Conservation (phyloP, 2,797 vertebrate species). For the Alauda arvensis region DNA sequence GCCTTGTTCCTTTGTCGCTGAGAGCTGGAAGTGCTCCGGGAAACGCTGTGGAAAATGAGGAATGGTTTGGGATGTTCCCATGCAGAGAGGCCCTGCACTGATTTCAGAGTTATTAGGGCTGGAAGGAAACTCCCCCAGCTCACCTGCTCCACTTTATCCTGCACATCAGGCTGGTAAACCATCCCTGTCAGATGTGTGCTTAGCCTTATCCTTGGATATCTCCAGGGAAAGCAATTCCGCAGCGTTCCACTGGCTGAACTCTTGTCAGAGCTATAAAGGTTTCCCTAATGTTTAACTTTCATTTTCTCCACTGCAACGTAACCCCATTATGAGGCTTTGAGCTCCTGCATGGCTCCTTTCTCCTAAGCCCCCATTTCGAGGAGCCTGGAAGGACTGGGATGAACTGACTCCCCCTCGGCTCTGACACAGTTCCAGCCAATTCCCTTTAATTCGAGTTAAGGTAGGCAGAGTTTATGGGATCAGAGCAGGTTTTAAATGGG, state of each 20-base stretch:
- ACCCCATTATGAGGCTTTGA: not conserved
- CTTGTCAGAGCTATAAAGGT: conserved; percentile 35
- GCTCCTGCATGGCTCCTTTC: not conserved
- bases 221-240: not conserved
- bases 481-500: not conserved
- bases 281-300: conserved; percentile 47
- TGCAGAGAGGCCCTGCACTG: not conserved
- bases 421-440: not conserved
- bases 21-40: accelerated
- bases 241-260: conserved; percentile 22
- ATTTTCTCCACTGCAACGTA: conserved; percentile 44
- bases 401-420: not conserved
- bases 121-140: not conserved
- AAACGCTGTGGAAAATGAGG: not conserved
- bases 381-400: not conserved
- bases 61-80: not conserved
- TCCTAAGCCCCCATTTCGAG: not conserved
- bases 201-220: conserved; percentile 23
- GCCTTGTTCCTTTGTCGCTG: not conserved
- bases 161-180: conserved; percentile 8
- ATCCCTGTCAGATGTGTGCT: conserved; percentile 15
- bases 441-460: not conserved
- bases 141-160: conserved; percentile 26
- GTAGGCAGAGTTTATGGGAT: conserved; percentile 37
- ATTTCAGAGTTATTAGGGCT: not conserved